Percentiles rank a stretch among this genome's conserved stretches.
Evolutionary conservation across 2,888 invertebrate species (phyloP).

Genomic region (Sympetrum striolatum): DNA sequence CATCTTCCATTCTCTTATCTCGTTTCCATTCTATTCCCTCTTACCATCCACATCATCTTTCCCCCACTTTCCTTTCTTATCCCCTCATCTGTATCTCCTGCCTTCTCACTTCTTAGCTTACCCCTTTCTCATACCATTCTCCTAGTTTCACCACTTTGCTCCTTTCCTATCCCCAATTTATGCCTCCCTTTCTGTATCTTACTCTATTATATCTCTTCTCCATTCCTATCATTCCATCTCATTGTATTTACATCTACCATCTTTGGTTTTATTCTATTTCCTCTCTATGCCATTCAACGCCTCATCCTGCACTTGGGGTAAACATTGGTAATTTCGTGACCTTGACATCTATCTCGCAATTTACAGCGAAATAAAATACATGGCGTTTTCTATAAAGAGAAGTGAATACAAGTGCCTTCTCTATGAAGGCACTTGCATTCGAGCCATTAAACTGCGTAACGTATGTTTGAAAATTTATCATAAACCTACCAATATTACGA

Average conservation of each 20-base stretch:
- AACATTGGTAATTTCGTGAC: no score
- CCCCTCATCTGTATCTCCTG: background rate
- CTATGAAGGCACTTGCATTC: no score
- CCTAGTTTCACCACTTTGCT: background rate
- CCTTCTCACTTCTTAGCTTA: background rate
- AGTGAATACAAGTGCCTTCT: no score
- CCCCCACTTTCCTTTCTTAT: background rate
- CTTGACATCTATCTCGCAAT: no score
- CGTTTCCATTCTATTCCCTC: background rate
- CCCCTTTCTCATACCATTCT: background rate
- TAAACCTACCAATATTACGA: no score
- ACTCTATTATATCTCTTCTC: background rate
- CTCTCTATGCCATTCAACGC: background rate
- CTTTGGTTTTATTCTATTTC: no score
- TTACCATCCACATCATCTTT: background rate
- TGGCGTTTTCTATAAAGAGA: no score
- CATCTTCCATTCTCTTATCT: no score
- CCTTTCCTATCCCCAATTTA: background rate
- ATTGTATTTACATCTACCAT: background rate
- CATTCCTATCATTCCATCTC: background rate
- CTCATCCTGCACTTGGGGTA: no score
- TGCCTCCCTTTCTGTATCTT: background rate
- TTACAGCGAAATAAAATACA: no score
- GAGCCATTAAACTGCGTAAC: no score
- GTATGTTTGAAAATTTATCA: no score